These are phyloP conservation scores for Cerastoderma edule DNA, from an alignment of 2,888 invertebrate species.

Conservation along the genomic window DNA sequence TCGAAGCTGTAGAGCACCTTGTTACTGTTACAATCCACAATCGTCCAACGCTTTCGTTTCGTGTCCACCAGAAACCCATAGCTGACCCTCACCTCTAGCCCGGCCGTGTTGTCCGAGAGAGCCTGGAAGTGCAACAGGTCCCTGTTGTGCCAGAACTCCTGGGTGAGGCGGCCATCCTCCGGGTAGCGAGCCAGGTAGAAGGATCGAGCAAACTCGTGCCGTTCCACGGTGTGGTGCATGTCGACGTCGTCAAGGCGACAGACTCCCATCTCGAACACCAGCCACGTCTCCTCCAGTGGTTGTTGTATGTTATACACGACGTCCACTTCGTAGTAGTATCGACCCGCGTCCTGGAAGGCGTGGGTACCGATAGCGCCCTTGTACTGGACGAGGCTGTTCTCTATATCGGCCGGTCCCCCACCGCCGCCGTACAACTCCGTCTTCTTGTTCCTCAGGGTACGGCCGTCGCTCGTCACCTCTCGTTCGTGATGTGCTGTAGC, in stretches of 20 bases:
- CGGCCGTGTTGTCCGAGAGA: conserved; percentile 63
- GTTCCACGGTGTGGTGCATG: conserved; percentile 68
- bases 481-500: conserved; percentile 64
- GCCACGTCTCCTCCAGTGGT: conserved; percentile 69
- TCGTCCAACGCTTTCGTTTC: conserved; percentile 61
- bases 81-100: conserved; percentile 61
- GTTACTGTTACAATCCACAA: conserved; percentile 63
- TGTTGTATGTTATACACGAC: conserved; percentile 66
- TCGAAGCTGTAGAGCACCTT: conserved; percentile 65
- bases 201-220: conserved; percentile 66
- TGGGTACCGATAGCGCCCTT: conserved; percentile 65
- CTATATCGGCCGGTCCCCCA: conserved; percentile 34
- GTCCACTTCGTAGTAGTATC: conserved; percentile 66
- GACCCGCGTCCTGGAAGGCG: conserved; percentile 61
- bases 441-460: conserved; percentile 63
- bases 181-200: conserved; percentile 69
- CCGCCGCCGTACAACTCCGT: conserved; percentile 53
- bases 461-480: conserved; percentile 63
- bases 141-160: conserved; percentile 71
- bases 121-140: conserved; percentile 61
- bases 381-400: conserved; percentile 60
- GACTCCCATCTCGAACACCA: conserved; percentile 66
- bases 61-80: conserved; percentile 66
- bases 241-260: conserved; percentile 67
- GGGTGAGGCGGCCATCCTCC: conserved; percentile 66